A percentile compares a stretch with the other conserved stretches of the same genome.
Conservation (phyloP, 2,113 vertebrate genomes). For the Axis porcinus region DNA sequence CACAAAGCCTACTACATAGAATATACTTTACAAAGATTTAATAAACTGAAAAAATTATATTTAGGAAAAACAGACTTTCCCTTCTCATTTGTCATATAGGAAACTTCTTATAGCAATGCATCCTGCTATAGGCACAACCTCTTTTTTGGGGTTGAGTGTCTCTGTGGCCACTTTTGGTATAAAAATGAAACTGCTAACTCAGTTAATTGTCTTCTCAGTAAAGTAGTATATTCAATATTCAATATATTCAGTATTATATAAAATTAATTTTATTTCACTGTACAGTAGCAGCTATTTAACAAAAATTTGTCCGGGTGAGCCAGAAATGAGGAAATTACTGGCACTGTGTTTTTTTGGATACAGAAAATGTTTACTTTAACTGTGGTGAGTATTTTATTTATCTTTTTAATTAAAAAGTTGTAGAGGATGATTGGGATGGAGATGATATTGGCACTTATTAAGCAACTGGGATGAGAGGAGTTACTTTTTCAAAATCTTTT, state of each 20-base stretch:
- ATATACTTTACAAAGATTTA: not conserved
- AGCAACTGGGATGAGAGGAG: not conserved
- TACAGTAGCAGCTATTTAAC: constrained; percentile 22
- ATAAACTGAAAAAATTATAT: not conserved
- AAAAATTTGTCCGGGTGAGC: constrained; percentile 67
- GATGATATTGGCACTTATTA: not conserved
- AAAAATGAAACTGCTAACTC: not conserved
- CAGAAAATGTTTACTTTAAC: not conserved
- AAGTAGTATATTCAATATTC: not conserved
- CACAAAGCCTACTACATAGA: not conserved
- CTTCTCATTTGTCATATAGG: not conserved
- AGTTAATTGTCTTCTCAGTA: not conserved
- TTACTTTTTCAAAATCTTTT: not conserved
- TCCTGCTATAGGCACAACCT: not conserved
- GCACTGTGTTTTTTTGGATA: constrained; percentile 69
- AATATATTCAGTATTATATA: not conserved
- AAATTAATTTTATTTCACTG: not conserved
- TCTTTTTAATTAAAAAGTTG: constrained; percentile 10
- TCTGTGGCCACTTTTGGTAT: not conserved
- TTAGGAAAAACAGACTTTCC: not conserved
- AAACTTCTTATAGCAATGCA: not conserved
- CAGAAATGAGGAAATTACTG: constrained; percentile 64
- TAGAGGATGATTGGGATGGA: not conserved
- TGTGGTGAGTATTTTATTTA: not conserved
- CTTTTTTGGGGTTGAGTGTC: not conserved